Base-by-base conservation (phyloP, 2,797 vertebrate genomes). In the Acanthopagrus latus region DNA sequence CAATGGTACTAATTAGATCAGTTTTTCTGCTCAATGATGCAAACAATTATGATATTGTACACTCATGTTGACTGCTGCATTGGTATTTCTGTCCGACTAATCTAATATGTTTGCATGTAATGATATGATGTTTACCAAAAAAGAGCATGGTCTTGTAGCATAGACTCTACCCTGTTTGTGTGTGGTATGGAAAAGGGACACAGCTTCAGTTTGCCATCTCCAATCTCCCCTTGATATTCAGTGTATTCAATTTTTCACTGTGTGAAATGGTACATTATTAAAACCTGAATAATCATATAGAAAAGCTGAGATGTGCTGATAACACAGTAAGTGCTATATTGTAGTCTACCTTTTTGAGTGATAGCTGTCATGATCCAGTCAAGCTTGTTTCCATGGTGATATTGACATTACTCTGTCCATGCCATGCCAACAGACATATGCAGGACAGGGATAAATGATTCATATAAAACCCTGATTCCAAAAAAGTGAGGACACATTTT, bases 251-350 rank as follows among this genome's bases (percentile, higher is more conserved):
- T 3, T 59, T 69, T 78, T 63, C 25, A 50, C 48, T 75, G 64
- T 57, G 71, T 62, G 25, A 77, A 43, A 69, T 21, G 5, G 33
- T n/a, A 20, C 21, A 18, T 81, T 64, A 72, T 71, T 48, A 58
- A 72, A 80, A 58, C 69, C 29, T 47, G n/a, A 82, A 83, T 72
- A 76, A 78, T 66, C 63, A 74, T 71, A 85, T 78, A 82, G 67
- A 60, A 80, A 68, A 67, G 48, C 41, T 23, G 7, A 63, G 48
- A 78, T 74, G 21, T 65, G 29, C 38, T 57, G 62, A 76, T 79
- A 63, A 64, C 51, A 70, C 5, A 47, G 3, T 70, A 58, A 29
- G 14, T 57, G 33, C 25, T 77, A 18, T 67, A 65, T 64, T 65
- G 47, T 63, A 25, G 44, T 46, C 21, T 52, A 29, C 0, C 16